These are phyloP conservation scores for Portunus trituberculatus DNA, from an alignment of 1,140 invertebrate species.

Conservation along the genomic window DNA sequence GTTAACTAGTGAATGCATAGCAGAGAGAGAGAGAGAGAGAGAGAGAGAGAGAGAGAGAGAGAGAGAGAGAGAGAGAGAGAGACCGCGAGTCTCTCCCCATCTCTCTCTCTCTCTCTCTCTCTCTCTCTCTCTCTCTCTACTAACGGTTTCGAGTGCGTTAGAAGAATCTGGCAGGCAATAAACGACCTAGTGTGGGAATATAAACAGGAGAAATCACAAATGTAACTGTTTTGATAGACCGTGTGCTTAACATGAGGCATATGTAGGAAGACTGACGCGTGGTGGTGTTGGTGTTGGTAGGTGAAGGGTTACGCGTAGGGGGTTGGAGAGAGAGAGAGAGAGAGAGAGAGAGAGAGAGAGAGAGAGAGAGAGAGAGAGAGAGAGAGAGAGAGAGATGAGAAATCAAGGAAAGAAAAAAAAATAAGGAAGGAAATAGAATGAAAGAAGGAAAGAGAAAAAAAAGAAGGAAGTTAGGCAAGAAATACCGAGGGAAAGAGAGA, in stretches of 20 bases:
- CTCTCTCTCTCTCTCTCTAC: conserved; percentile 54
- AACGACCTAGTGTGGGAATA: no score
- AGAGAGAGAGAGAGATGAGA: background rate
- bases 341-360: background rate
- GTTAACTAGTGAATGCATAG: no score
- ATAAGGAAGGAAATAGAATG: background rate
- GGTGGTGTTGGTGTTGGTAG: background rate
- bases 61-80: no score
- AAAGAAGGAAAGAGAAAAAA: background rate
- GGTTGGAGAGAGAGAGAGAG: background rate
- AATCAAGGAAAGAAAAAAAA: background rate
- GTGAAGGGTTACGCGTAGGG: background rate
- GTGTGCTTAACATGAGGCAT: no score
- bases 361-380: background rate
- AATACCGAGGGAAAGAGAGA: no score
- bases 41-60: no score
- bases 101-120: conserved; percentile 10
- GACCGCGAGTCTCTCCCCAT: background rate
- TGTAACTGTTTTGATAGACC: background rate
- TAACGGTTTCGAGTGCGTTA: background rate
- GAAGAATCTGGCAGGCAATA: no score
- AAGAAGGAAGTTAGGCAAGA: no score
- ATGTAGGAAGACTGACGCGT: no score
- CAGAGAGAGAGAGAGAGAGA: no score
- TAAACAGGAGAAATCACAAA: no score